phyloP scores from a whole-genome alignment of 2,113 vertebrate genomes.

The Eptesicus fuscus region DNA sequence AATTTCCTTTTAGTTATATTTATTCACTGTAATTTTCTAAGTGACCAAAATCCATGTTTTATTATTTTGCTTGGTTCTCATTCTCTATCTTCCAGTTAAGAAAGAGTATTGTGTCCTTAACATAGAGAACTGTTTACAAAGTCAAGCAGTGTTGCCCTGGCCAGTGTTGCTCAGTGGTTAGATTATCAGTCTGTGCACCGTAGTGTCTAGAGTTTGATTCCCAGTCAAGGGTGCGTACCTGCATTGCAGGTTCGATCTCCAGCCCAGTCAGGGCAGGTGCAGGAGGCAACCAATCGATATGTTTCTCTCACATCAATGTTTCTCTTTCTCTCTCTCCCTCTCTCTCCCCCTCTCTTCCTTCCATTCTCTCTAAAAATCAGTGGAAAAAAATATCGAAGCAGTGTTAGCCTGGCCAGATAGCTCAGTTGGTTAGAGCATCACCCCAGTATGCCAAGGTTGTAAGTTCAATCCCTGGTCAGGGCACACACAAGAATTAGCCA shows the following conservation, averaged over 20 bases:
- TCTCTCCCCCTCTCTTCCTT: background rate
- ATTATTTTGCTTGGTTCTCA: background rate
- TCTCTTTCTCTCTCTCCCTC: background rate
- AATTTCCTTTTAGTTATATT: background rate
- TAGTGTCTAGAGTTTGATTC: background rate
- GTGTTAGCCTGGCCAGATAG: background rate
- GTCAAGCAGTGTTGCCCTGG: background rate
- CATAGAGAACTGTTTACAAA: background rate
- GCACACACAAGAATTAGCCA: background rate
- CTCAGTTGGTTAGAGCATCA: too few relatives aligned
- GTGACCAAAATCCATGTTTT: background rate
- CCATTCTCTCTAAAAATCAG: too few relatives aligned
- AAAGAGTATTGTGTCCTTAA: background rate
- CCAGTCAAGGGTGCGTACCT: background rate
- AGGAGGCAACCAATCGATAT: background rate
- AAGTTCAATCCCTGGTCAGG: background rate
- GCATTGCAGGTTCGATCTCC: background rate
- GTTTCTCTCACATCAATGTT: background rate
- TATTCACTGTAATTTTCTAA: constrained; percentile 12
- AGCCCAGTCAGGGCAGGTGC: background rate
- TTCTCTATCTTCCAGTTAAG: background rate
- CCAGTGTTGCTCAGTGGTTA: background rate
- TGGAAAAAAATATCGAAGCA: background rate
- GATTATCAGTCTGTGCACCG: background rate
- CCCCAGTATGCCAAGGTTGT: background rate